Evolutionary conservation across 2,113 vertebrate genomes (phyloP).

Genomic region (Gymnarchus niloticus): DNA sequence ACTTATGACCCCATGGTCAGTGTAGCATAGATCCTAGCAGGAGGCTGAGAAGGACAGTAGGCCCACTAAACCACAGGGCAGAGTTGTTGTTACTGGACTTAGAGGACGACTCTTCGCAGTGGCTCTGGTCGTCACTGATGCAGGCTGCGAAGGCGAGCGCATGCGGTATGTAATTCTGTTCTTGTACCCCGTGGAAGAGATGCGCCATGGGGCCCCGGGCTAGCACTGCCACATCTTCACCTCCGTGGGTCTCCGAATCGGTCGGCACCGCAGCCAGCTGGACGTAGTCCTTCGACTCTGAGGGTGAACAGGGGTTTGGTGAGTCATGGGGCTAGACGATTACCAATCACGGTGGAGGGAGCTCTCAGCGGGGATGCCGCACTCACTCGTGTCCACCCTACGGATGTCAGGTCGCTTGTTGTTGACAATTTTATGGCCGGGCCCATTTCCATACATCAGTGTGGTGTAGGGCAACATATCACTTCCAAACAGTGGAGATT

Average conservation of each 20-base stretch:
- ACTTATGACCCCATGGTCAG: background rate
- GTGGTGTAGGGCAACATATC: constrained; percentile 63
- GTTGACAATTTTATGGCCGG: constrained; percentile 52
- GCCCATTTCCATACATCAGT: constrained; percentile 69
- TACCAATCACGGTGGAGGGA: background rate
- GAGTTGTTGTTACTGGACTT: background rate
- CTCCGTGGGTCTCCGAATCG: constrained; percentile 58
- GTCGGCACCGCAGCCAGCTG: constrained; percentile 54
- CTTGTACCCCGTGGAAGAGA: constrained; percentile 61
- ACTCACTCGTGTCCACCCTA: constrained; percentile 59
- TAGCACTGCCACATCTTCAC: constrained; percentile 61
- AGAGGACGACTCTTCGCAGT: constrained; percentile 42
- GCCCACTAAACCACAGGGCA: background rate
- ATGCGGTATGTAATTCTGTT: constrained; percentile 66
- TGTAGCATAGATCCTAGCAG: constrained; percentile 29
- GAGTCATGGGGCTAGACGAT: background rate
- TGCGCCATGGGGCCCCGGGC: constrained; percentile 65
- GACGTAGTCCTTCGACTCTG: constrained; percentile 56
- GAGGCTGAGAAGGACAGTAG: constrained; percentile 27
- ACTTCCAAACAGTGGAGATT: constrained; percentile 57
- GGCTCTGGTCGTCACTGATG: constrained; percentile 54
- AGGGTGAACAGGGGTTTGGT: background rate
- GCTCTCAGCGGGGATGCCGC: background rate
- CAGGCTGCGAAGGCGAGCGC: constrained; percentile 63
- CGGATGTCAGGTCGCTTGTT: constrained; percentile 58